Percentiles rank a stretch among this genome's conserved stretches.
Conservation (phyloP, 1,140 invertebrate genomes). For the Aphidius gifuensis region DNA sequence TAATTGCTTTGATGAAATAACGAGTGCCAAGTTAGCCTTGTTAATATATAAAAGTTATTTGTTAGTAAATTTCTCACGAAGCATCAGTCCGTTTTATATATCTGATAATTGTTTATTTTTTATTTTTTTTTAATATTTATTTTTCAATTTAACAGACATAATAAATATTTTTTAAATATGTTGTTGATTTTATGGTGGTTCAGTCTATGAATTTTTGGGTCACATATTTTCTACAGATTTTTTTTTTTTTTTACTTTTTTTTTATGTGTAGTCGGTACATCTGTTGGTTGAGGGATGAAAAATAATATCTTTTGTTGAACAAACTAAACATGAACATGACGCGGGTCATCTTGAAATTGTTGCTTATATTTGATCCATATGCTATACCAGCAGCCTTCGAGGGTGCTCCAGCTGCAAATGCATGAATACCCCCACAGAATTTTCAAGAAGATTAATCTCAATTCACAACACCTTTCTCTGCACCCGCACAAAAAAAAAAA, state of each 20-base stretch:
- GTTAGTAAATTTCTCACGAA: too few species aligned
- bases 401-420: neutral
- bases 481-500: neutral
- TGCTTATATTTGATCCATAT: neutral
- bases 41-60: slow-evolving; percentile 1
- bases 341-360: slow-evolving; percentile 6
- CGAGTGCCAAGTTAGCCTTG: neutral
- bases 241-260: neutral
- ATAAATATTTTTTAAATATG: too few species aligned
- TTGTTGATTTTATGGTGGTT: too few species aligned
- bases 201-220: neutral
- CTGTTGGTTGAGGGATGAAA: slow-evolving; percentile 5
- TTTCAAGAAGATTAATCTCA: neutral
- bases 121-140: neutral
- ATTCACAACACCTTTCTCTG: neutral
- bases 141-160: too few species aligned
- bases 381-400: neutral
- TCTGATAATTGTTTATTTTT: slow-evolving; percentile 2
- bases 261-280: slow-evolving; percentile 1
- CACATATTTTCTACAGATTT: neutral
- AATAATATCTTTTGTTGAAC: neutral
- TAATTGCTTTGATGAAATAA: slow-evolving; percentile 16
- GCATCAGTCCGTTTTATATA: neutral
- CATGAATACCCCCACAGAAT: neutral
- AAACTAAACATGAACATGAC: neutral